Evolutionary conservation across 2,888 invertebrate species (phyloP).

Genomic region (Coelopa pilipes): DNA sequence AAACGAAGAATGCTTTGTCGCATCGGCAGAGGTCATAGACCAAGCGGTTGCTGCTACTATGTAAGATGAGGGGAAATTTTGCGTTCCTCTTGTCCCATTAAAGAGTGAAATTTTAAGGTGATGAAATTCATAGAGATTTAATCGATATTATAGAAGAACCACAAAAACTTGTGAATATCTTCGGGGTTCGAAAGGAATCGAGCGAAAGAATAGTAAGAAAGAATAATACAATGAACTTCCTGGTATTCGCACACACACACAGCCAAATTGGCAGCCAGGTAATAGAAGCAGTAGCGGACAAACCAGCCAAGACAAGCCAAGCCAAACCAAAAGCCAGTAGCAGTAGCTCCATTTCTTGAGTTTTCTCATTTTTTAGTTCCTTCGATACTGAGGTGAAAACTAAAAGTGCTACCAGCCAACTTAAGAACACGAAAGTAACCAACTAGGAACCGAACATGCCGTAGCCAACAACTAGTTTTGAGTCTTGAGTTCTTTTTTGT

Average conservation of each 20-base stretch:
- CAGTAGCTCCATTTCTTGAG: neutral
- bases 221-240: conserved; percentile 1
- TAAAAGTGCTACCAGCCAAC: conserved; percentile 23
- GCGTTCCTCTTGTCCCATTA: too few relatives aligned
- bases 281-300: too few relatives aligned
- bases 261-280: neutral
- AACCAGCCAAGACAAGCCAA: neutral
- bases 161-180: neutral
- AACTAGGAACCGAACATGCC: conserved; percentile 9
- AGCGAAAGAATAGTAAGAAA: neutral
- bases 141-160: neutral
- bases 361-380: conserved; percentile 9
- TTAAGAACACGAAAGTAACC: neutral
- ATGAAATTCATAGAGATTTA: neutral
- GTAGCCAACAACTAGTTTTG: conserved; percentile 6
- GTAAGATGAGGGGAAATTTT: too few relatives aligned
- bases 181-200: neutral
- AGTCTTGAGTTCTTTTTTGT: too few relatives aligned
- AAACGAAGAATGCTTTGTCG: neutral
- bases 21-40: neutral
- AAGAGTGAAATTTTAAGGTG: neutral
- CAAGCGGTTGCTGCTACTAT: neutral
- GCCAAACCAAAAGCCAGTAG: neutral
- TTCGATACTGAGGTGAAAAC: conserved; percentile 23
- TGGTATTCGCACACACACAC: conserved; percentile 11